phyloP scores from a whole-genome alignment of 2,888 invertebrate genomes.

The Yponomeuta sedellus region DNA sequence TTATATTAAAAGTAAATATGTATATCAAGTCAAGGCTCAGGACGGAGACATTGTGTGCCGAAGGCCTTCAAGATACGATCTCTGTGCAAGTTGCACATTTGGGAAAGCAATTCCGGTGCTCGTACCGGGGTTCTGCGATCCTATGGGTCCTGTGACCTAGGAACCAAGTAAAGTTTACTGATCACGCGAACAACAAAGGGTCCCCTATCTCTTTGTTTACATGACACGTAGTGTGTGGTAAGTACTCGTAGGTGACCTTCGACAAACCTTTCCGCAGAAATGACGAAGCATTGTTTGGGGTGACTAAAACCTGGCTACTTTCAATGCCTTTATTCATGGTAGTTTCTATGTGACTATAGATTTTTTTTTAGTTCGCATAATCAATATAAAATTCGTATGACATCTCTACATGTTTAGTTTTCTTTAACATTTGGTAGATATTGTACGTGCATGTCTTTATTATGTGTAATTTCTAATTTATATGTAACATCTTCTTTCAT shows the following conservation, averaged over 20 bases:
- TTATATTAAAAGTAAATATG: neutral
- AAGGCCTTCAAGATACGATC: neutral
- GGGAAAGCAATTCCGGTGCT: neutral
- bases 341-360: neutral
- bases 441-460: too few relatives aligned
- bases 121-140: too few relatives aligned
- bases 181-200: constrained; percentile 1
- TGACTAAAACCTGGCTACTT: constrained; percentile 61
- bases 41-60: neutral
- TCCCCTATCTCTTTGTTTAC: constrained; percentile 10
- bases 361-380: neutral
- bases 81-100: neutral
- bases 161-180: neutral
- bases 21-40: neutral
- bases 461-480: too few relatives aligned
- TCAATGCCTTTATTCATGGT: neutral
- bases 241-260: constrained; percentile 28
- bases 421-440: too few relatives aligned
- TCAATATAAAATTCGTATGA: too few relatives aligned
- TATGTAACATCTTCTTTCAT: too few relatives aligned
- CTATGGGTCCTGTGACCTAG: neutral
- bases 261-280: constrained; percentile 27
- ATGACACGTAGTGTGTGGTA: neutral
- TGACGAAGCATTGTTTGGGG: constrained; percentile 67
- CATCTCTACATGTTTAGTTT: too few relatives aligned